A percentile compares a stretch with the other conserved stretches of the same genome.
phyloP scores from a whole-genome alignment of 2,113 vertebrate genomes.

The Gulo gulo region DNA sequence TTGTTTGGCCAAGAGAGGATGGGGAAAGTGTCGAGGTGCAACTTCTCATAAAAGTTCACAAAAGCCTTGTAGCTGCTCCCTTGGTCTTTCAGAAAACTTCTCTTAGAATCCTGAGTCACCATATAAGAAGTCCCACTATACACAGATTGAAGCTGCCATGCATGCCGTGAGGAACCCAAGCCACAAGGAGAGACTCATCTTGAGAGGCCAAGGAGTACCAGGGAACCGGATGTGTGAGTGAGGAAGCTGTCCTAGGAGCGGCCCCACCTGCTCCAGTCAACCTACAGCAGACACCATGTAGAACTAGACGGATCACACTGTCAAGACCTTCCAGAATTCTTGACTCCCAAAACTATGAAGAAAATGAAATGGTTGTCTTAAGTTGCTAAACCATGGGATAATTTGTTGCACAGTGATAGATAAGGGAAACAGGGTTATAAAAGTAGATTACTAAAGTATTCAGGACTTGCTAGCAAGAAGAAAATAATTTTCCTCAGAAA shows the following conservation, averaged over 20 bases:
- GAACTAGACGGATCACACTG: neutral
- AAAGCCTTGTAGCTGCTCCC: neutral
- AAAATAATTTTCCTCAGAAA: neutral
- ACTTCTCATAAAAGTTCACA: neutral
- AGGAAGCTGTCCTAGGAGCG: neutral
- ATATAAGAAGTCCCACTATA: neutral
- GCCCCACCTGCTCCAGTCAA: neutral
- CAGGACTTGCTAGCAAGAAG: neutral
- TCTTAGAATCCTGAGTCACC: neutral
- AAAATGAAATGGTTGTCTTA: neutral
- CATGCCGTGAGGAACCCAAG: neutral
- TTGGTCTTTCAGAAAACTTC: neutral
- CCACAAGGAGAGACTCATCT: neutral
- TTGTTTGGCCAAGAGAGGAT: neutral
- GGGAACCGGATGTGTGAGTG: neutral
- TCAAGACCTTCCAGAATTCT: neutral
- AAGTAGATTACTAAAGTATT: neutral
- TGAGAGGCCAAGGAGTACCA: rapidly evolving
- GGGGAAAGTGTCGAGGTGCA: neutral
- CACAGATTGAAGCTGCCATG: neutral
- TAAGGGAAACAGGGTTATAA: neutral
- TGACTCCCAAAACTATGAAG: neutral
- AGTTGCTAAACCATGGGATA: neutral
- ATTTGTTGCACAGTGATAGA: neutral
- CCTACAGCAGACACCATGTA: neutral